Evolutionary conservation across 2,888 invertebrate species (phyloP), one percentile per base, ranked within the genome.

Genomic region (Eurytoma adleriae): DNA sequence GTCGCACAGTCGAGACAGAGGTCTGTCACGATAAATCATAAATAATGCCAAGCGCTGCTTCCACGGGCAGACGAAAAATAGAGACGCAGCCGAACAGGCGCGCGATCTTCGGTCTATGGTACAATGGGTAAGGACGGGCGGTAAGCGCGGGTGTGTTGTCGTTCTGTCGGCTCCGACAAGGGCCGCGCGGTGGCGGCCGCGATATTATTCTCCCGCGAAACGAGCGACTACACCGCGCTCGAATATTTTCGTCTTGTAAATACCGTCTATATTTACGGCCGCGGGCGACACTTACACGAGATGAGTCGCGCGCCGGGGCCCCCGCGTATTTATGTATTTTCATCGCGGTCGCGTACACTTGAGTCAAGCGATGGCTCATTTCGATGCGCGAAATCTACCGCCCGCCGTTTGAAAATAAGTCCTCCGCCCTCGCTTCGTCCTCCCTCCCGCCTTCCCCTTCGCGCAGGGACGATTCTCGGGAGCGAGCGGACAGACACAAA

Each of bases 251-350:
- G 86, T 86, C 86, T 87, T 88, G 89, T 89, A 88, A 88, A 90
- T 90, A 89, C 85, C 86, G 85, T 88, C 89, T 90, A 89, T 89
- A 90, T 90, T 90, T 89, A 88, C 86, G 87, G 84, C 67, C 72
- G 71, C 24, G 77, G 86, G 87, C 86, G 87, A 88, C 89, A 88
- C 87, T 87, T 80, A 61, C 75, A 68, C 80, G 78, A 86, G 88
- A 89, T 86, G 88, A 89, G 88, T 87, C 89, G 84, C 85, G 76
- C 48, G 40, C 66, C 57, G 82, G 40, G 70, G 5, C 10, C n/a
- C 62, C 56, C 70, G 61, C 54, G 62, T 64, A 64, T 76, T 77
- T 54, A 67, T 66, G 69, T 27, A 74, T 74, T 79, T 74, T 74
- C 69, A 69, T 85, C 86, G 81, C 80, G 85, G 83, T 83, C 75